These are phyloP conservation scores for Gallinago jamesoni DNA, from an alignment of 2,113 vertebrate species.

Conservation along the genomic window DNA sequence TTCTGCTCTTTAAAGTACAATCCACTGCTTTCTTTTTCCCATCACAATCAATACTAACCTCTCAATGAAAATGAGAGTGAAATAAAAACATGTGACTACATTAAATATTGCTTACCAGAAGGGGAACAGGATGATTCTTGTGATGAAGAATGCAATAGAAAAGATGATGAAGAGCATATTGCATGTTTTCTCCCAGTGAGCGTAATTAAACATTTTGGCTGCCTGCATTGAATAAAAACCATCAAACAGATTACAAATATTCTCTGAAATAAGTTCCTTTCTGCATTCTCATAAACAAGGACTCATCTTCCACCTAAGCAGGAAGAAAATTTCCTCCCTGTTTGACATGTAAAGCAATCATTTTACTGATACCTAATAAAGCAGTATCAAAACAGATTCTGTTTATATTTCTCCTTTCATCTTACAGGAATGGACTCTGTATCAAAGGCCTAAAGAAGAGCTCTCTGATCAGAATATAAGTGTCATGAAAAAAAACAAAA, in stretches of 20 bases:
- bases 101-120: constrained; percentile 83
- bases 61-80: background rate
- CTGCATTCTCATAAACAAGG: constrained; percentile 14
- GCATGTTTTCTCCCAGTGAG: constrained; percentile 85
- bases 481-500: background rate
- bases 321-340: background rate
- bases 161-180: constrained; percentile 87
- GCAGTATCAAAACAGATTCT: background rate
- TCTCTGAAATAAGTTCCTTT: background rate
- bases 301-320: constrained; percentile 6
- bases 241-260: background rate
- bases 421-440: background rate
- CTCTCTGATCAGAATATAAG: background rate
- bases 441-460: background rate
- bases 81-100: background rate
- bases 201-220: constrained; percentile 93
- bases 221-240: constrained; percentile 76
- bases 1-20: background rate
- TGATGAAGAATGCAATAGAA: constrained; percentile 81
- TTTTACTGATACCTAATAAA: constrained; percentile 35
- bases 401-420: constrained; percentile 33
- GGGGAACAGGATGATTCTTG: constrained; percentile 88
- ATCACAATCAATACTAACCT: background rate
- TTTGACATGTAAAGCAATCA: background rate
- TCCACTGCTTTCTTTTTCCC: background rate